These are phyloP conservation scores for Festucalex cinctus DNA, from an alignment of 2,113 vertebrate species.

Conservation along the genomic window DNA sequence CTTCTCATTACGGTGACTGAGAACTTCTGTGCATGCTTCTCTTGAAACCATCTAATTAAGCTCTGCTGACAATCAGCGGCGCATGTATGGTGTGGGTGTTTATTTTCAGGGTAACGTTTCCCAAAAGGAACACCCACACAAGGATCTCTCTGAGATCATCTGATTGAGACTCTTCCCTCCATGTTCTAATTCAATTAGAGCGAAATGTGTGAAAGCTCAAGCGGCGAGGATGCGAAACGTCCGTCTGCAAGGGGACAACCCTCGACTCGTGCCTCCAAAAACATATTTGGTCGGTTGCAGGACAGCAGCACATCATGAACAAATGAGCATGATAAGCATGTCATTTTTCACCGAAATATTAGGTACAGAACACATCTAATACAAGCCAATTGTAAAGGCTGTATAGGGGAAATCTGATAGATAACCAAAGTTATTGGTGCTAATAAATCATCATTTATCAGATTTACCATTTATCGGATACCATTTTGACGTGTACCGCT, in stretches of 20 bases:
- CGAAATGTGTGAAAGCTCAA: conserved; percentile 49
- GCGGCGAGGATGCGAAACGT: conserved; percentile 26
- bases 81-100: conserved; percentile 20
- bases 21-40: conserved; percentile 52
- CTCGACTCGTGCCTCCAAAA: neutral
- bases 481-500: too few species aligned
- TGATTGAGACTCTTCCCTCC: conserved; percentile 45
- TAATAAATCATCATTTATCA: too few species aligned
- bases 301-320: neutral
- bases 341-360: neutral
- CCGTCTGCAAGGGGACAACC: conserved; percentile 6
- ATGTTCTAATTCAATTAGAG: conserved; percentile 56
- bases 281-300: neutral
- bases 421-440: too few species aligned
- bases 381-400: neutral
- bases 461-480: too few species aligned
- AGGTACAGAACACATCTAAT: neutral
- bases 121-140: conserved; percentile 20
- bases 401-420: neutral
- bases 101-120: conserved; percentile 27
- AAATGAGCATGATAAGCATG: neutral
- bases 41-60: conserved; percentile 62
- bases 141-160: conserved; percentile 46
- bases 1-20: too few species aligned
- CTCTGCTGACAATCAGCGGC: conserved; percentile 52